phyloP scores from a whole-genome alignment of 2,888 invertebrate species.

The Eucera pruinosa region DNA sequence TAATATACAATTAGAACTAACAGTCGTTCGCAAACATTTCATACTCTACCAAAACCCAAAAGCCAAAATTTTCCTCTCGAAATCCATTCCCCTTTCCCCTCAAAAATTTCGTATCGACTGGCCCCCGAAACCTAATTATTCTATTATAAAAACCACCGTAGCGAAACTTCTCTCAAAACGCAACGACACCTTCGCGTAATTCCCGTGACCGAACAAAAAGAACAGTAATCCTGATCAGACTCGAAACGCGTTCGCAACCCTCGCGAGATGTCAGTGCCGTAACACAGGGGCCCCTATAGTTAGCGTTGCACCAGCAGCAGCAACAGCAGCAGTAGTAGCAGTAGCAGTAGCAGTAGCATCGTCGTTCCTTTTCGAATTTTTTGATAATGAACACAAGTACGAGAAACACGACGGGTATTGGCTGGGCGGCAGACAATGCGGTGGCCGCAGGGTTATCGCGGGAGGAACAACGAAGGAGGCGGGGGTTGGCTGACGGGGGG shows the following conservation, averaged over 20 bases:
- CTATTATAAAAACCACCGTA: too few relatives aligned
- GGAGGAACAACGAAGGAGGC: slow-evolving; percentile 77
- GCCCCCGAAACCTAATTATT: too few relatives aligned
- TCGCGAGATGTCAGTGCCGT: slow-evolving; percentile 66
- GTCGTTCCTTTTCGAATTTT: slow-evolving; percentile 77
- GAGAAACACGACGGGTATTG: slow-evolving; percentile 82
- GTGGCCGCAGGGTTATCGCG: slow-evolving; percentile 83
- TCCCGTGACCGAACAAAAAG: slow-evolving; percentile 44
- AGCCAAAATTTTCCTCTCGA: too few relatives aligned
- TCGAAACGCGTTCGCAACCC: slow-evolving; percentile 56
- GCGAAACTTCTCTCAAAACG: too few relatives aligned
- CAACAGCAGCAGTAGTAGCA: slow-evolving; percentile 54
- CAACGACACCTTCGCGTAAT: slow-evolving; percentile 42
- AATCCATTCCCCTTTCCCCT: too few relatives aligned
- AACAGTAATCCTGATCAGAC: slow-evolving; percentile 58
- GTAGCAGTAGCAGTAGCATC: slow-evolving; percentile 55
- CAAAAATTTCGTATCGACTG: too few relatives aligned
- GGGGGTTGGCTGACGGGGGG: slow-evolving; percentile 65
- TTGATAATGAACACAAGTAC: slow-evolving; percentile 83
- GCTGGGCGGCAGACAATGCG: slow-evolving; percentile 82
- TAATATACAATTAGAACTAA: too few relatives aligned
- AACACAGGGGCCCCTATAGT: slow-evolving; percentile 67
- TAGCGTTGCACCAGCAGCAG: slow-evolving; percentile 63
- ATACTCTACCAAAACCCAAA: too few relatives aligned
- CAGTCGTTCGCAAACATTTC: too few relatives aligned